Base-by-base conservation (phyloP, 2,113 vertebrate genomes). In the Zootoca vivipara region DNA sequence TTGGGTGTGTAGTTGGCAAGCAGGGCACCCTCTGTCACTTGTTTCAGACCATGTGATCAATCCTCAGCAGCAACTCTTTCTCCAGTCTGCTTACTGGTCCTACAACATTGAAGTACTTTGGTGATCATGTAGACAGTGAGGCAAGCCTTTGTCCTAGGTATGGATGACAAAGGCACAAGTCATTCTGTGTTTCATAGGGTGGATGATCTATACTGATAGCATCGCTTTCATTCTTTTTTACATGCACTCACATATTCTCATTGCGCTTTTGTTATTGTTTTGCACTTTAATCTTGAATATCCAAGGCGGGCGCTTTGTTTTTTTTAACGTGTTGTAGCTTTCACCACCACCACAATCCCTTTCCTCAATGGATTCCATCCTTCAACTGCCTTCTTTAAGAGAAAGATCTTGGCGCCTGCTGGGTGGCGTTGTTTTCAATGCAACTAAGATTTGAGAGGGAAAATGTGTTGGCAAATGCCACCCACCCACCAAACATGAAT, bases 381-480 rank as follows among this genome's bases (percentile, higher is more conserved):
- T 67, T 75, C 62, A 22, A 0, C 35, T 62, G 52, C 33, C 12
- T 77, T 67, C 13, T 65, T 1, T 28, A 46, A 70, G 91, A 90
- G 84, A 72, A 69, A 87, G 93, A 87, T 78, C 7, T 18, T 88
- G 58, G 35, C 13, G 64, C 38, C 62, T 15, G 74, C 62, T 42
- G 56, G 18, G 28, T 35, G 28, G 38, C 2, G 18, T 28, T 67
- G 46, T 87, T 90, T 88, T 85, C 84, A 87, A 62, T 35, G 74
- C 88, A 85, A 15, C 33, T 88, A 91, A 91, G 89, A 86, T 89
- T 87, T 89, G 93, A 89, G 82, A 73, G 91, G 94, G 83, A 92
- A 87, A 92, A 90, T 88, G 92, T 92, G 89, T 94, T 93, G 92
- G 90, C 87, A 95, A 91, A 89, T 93, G 92, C 80, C 26, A 15